A percentile compares a stretch with the other conserved stretches of the same genome.
Conservation (phyloP, 2,113 vertebrate genomes). For the Prinia subflava region DNA sequence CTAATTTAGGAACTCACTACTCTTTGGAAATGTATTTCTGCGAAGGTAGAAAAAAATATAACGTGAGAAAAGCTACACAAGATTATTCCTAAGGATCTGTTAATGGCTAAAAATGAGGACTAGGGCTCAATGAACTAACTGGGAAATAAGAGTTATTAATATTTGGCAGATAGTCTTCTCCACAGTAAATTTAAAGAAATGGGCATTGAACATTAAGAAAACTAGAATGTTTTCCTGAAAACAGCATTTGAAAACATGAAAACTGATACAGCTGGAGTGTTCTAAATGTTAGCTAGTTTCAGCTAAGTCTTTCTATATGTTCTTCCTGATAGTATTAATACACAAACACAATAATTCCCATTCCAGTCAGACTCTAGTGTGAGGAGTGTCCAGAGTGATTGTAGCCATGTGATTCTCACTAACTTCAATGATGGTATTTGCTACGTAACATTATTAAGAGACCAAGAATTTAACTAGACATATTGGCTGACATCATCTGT, state of each 20-base stretch:
- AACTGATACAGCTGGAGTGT: neutral
- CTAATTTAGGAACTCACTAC: neutral
- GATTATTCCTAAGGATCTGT: neutral
- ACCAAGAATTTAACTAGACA: neutral
- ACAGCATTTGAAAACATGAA: neutral
- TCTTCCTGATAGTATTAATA: neutral
- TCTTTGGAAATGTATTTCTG: neutral
- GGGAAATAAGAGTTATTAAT: neutral
- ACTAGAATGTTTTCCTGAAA: neutral
- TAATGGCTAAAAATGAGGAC: neutral
- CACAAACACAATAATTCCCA: neutral
- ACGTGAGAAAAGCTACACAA: neutral
- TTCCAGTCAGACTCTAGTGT: neutral
- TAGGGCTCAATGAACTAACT: neutral
- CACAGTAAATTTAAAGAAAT: neutral
- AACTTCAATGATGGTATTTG: neutral
- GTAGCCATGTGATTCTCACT: neutral
- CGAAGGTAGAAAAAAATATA: neutral
- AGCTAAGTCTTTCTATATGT: neutral
- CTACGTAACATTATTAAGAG: neutral
- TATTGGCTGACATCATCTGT: neutral
- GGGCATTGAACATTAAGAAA: neutral
- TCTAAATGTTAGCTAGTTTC: neutral
- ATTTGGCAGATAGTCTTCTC: neutral
- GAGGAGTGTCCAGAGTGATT: neutral